phyloP scores from a whole-genome alignment of 2,797 vertebrate species.

The Psittacula derbiana region DNA sequence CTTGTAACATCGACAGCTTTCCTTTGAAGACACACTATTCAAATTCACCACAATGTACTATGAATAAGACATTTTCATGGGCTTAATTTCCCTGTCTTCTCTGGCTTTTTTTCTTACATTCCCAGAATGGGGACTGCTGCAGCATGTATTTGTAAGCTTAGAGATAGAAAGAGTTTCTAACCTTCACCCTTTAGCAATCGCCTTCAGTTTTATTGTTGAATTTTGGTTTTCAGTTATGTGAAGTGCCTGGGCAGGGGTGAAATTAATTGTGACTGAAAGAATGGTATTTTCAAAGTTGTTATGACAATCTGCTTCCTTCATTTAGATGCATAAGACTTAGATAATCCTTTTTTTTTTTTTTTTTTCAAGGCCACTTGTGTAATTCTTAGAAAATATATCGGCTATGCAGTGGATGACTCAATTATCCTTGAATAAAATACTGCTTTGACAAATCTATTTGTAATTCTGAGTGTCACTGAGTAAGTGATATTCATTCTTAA shows the following conservation, averaged over 20 bases:
- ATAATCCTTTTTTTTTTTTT: constrained; percentile 53
- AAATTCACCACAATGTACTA: background rate
- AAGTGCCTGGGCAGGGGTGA: constrained; percentile 16
- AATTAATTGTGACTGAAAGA: constrained; percentile 64
- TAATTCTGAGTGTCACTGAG: background rate
- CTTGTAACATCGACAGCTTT: background rate
- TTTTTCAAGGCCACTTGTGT: constrained; percentile 36
- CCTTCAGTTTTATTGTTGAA: background rate
- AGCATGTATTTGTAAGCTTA: background rate
- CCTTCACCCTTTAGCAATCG: background rate
- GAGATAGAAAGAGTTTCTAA: background rate
- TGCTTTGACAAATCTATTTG: constrained; percentile 34
- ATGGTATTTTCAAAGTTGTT: constrained; percentile 65
- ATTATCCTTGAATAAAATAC: constrained; percentile 52
- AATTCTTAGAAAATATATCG: constrained; percentile 51
- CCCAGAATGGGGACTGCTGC: background rate
- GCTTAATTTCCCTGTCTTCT: background rate
- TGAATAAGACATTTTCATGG: background rate
- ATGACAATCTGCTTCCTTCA: constrained; percentile 66
- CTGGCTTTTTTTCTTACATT: background rate
- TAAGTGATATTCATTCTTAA: background rate
- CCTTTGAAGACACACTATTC: background rate
- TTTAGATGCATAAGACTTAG: constrained; percentile 48
- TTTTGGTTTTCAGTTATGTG: background rate
- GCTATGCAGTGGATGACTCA: constrained; percentile 35